Base-by-base conservation (phyloP, 2,888 invertebrate species). In the Odontocerum albicorne region DNA sequence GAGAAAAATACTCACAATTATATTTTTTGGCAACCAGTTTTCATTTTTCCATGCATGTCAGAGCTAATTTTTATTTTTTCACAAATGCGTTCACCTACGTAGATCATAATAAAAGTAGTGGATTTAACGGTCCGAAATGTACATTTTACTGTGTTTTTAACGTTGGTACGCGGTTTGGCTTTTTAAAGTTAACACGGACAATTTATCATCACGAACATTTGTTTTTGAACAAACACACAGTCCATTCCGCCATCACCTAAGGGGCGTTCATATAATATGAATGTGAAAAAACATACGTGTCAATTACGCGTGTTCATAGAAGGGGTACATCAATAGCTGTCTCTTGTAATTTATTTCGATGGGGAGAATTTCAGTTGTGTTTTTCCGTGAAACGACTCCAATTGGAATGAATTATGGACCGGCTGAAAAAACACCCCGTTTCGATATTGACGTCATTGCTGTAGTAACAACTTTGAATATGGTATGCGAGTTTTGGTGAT, bases 331-430 rank as follows among this genome's bases (percentile, higher is more conserved):
- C 49, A 39, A 40, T 19, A 27, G 39, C 31, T 40, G 31, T 49
- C 40, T 13, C 32, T 13, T 40, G 49, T 49, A 40, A 49, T 49
- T 39, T 49, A 49, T 49, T 49, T 49, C 40, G 32, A 33, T 40
- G 19, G 49, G 49, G 40, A 22, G 49, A 39, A 16, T 49, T 40
- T 31, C 39, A n/a, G 31, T 32, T 33, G n/a, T 33, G 15, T 46
- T 46, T 46, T 20, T 7, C 27, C n/a, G n/a, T n/a, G n/a, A n/a
- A n/a, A n/a, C n/a, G n/a, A n/a, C n/a, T n/a, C n/a, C n/a, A n/a
- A n/a, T n/a, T n/a, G n/a, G n/a, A n/a, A n/a, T n/a, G n/a, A n/a
- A n/a, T n/a, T n/a, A n/a, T n/a, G n/a, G n/a, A n/a, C n/a, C n/a
- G n/a, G n/a, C n/a, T n/a, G n/a, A n/a, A n/a, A n/a, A n/a, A n/a